Evolutionary conservation across 2,888 invertebrate genomes (phyloP), one percentile per base, ranked within the genome.

Genomic region (Gymnocheta viridis): DNA sequence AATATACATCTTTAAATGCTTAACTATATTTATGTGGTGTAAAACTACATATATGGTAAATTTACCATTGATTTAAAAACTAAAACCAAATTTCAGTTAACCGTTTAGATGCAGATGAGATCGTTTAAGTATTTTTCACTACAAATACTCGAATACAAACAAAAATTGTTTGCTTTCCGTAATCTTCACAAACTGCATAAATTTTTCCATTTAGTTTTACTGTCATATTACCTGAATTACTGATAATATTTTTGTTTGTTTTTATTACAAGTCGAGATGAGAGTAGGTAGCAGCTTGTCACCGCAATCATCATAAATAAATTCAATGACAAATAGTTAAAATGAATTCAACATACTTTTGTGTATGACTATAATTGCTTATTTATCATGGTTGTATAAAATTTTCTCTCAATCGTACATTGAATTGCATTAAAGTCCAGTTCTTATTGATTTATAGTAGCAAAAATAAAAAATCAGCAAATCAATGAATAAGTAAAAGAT

Each of bases 241-340:
- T 49, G 22, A 66, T 27, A 22, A 38, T 2, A 22, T 38, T 38
- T 49, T 35, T 27, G 14, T 51, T 41, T 47, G 5, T 29, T 12
- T 4, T 38, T 5, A 14, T 17, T 56, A 10, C 24, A 12, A 19
- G 4, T 38, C 27, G 32, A 22, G 32, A 62, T 44, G 74, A 69
- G 74, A 69, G 74, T 81, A 54, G 74, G 67, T 62, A 47, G 81
- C 67, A 38, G 79, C 38, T 73, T 73, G 77, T 81, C 84, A 84
- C 41, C 77, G 47, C 29, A 80, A 67, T 80, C 80, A 80, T 76
- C 67, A 83, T 77, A 77, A 81, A 83, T 77, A 77, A 81, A 69
- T 81, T 58, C 84, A 84, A 84, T 84, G 81, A 77, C 73, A 72
- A 41, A 56, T 17, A 47, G 29, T 67, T 69, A n/a, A 60, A 81